phyloP scores from a whole-genome alignment of 2,888 invertebrate species.

The Caenorhabditis sp. region DNA sequence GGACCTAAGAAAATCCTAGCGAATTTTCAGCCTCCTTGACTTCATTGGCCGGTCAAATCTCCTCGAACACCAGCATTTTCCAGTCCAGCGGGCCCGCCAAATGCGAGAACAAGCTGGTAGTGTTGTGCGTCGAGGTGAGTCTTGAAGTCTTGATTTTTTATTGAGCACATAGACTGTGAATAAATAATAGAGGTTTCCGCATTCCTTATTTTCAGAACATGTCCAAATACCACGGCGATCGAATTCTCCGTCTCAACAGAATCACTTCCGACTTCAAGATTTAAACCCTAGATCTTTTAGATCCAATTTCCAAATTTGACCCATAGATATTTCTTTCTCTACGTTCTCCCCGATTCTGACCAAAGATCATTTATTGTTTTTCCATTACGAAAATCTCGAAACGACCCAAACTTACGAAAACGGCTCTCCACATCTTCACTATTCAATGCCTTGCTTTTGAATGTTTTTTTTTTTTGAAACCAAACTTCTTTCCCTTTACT shows the following conservation, averaged over 20 bases:
- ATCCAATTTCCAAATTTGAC: not conserved
- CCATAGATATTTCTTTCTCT: not conserved
- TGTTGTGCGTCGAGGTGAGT: slow-evolving; percentile 78
- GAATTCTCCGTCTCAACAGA: slow-evolving; percentile 68
- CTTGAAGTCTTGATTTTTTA: no score
- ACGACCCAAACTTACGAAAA: slow-evolving; percentile 25
- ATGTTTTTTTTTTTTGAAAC: slow-evolving; percentile 12
- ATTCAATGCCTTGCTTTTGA: no score
- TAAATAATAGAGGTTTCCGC: no score
- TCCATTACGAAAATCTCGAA: slow-evolving; percentile 23
- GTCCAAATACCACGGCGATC: slow-evolving; percentile 77
- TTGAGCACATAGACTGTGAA: no score
- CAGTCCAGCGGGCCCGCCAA: slow-evolving; percentile 40
- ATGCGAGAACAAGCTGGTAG: slow-evolving; percentile 71
- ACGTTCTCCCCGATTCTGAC: slow-evolving; percentile 5
- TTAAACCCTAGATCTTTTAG: not conserved
- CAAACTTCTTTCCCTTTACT: slow-evolving; percentile 23
- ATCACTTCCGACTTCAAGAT: slow-evolving; percentile 44
- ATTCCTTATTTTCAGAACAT: slow-evolving; percentile 75
- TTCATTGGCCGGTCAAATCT: slow-evolving; percentile 61
- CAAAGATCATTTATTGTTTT: slow-evolving; percentile 23
- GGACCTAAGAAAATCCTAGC: no score
- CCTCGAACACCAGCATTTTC: slow-evolving; percentile 65
- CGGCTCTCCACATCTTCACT: slow-evolving; percentile 40
- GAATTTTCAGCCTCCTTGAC: slow-evolving; percentile 33